Evolutionary conservation across 2,888 invertebrate genomes (phyloP).

Genomic region (Heliconius sara): DNA sequence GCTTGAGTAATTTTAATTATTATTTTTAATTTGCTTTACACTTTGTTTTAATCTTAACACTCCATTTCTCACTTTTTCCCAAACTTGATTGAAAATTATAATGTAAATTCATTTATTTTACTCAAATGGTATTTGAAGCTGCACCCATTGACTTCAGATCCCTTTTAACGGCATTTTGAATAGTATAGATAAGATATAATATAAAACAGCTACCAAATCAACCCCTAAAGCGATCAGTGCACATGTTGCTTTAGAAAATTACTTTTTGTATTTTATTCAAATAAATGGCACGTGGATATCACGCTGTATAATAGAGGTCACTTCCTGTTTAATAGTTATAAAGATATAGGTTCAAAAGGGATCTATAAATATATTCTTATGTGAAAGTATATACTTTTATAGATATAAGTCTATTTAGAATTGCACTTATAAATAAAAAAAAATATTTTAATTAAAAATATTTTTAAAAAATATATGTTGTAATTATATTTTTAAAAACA

Average conservation of each 20-base stretch:
- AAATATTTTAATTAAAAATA: background rate
- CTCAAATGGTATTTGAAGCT: background rate
- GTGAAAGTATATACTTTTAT: background rate
- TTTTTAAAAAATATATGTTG: background rate
- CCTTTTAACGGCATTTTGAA: background rate
- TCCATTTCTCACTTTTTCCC: no score
- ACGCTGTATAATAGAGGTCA: conserved; percentile 24
- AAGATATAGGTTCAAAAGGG: background rate
- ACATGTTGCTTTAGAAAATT: conserved; percentile 22
- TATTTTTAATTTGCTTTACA: no score
- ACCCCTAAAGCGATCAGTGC: conserved; percentile 8
- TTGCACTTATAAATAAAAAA: no score
- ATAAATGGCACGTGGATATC: conserved; percentile 25
- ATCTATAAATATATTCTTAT: background rate
- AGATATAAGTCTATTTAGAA: no score
- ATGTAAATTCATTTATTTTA: background rate
- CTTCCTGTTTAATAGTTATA: conserved; percentile 20
- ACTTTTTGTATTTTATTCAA: conserved; percentile 22
- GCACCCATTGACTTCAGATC: background rate
- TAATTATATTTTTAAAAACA: background rate
- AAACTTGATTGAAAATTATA: background rate
- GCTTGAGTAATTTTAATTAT: background rate
- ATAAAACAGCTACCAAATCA: background rate
- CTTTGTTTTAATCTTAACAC: no score
- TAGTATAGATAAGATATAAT: conserved; percentile 9